These are phyloP conservation scores for Meleagris gallopavo DNA, from an alignment of 2,113 vertebrate species.

Conservation along the genomic window DNA sequence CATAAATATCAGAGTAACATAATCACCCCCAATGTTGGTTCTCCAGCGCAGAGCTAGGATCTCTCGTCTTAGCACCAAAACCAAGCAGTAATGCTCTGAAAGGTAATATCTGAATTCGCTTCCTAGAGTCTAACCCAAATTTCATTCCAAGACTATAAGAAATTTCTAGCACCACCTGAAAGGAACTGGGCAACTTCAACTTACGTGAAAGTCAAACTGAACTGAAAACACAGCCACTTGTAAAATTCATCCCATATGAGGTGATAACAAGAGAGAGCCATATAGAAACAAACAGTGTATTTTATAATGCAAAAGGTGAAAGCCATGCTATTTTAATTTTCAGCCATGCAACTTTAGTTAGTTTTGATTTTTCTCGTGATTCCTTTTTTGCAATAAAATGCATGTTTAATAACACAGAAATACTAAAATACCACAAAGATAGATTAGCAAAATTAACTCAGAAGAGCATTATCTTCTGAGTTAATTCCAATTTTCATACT, in stretches of 20 bases:
- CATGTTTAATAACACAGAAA: not conserved
- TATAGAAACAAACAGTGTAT: not conserved
- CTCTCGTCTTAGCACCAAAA: not conserved
- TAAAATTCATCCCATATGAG: not conserved
- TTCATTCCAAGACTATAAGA: not conserved
- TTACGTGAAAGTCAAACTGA: not conserved
- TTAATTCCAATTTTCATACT: slow-evolving; percentile 26
- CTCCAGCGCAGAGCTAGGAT: not conserved
- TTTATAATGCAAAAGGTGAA: not conserved
- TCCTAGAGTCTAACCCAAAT: not conserved
- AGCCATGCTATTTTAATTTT: not conserved
- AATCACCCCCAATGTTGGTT: not conserved
- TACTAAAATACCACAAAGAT: not conserved
- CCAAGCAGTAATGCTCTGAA: not conserved
- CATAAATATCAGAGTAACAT: not conserved
- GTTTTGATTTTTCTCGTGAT: not conserved
- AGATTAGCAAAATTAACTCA: not conserved
- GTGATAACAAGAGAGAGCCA: not conserved
- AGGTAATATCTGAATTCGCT: not conserved
- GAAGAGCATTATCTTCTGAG: not conserved
- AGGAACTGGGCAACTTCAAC: not conserved
- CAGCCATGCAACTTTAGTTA: not conserved
- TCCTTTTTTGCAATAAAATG: not conserved
- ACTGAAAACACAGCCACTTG: not conserved
- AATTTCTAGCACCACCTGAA: not conserved